phyloP scores from a whole-genome alignment of 2,888 invertebrate species.

The Chromoteleia sp. region DNA sequence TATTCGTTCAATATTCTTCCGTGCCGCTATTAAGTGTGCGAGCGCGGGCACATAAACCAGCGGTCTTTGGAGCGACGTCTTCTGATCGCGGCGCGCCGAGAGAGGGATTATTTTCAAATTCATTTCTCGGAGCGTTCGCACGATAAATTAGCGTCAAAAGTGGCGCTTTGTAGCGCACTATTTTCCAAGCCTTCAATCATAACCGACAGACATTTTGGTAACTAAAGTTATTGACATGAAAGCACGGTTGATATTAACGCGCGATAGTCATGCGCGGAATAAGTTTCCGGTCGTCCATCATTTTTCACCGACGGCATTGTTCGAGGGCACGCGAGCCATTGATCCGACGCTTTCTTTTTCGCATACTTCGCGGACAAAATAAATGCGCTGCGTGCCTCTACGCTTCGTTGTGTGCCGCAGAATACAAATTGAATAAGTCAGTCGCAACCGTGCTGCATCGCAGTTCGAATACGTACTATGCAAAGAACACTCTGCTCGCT shows the following conservation, averaged over 20 bases:
- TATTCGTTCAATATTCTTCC: no score
- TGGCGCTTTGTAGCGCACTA: conserved; percentile 32
- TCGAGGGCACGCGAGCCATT: conserved; percentile 60
- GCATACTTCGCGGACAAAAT: conserved; percentile 54
- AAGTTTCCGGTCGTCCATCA: conserved; percentile 63
- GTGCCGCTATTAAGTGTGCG: no score
- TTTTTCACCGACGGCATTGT: conserved; percentile 58
- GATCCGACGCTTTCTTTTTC: conserved; percentile 57
- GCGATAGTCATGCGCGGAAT: conserved; percentile 56
- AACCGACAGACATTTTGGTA: conserved; percentile 48
- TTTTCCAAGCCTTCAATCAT: conserved; percentile 56
- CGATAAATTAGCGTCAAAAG: conserved; percentile 24
- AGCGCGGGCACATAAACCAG: no score
- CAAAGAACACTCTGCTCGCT: conserved; percentile 59
- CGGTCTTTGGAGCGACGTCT: no score
- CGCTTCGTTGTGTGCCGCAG: conserved; percentile 50
- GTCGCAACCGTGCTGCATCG: conserved; percentile 56
- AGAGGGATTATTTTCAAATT: no score
- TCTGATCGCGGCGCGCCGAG: no score
- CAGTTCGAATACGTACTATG: conserved; percentile 53
- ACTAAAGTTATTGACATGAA: conserved; percentile 56
- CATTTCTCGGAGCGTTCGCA: not conserved
- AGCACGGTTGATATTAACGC: conserved; percentile 56
- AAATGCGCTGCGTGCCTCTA: conserved; percentile 57
- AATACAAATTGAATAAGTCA: conserved; percentile 70